Percentiles rank a stretch among this genome's conserved stretches.
phyloP scores from a whole-genome alignment of 2,797 vertebrate genomes.

The Mastacembelus armatus region DNA sequence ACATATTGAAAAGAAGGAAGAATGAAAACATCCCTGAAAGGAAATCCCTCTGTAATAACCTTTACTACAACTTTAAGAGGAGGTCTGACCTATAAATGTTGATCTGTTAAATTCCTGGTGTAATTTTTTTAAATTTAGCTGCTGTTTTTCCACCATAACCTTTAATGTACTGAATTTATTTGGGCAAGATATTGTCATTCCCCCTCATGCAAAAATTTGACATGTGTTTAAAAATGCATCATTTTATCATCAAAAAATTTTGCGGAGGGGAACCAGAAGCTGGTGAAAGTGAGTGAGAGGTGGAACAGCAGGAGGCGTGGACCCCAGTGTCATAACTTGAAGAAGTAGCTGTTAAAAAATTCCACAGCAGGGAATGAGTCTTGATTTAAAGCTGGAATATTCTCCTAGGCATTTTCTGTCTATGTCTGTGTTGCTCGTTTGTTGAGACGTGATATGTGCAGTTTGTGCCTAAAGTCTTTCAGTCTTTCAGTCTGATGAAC shows the following conservation, averaged over 20 bases:
- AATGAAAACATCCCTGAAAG: background rate
- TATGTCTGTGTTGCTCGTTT: too few species aligned
- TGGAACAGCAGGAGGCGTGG: background rate
- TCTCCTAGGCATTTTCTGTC: too few species aligned
- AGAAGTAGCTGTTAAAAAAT: background rate
- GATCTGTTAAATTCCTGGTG: background rate
- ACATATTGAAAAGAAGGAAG: background rate
- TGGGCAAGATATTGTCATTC: too few species aligned
- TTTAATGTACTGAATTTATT: too few species aligned
- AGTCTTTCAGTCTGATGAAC: too few species aligned
- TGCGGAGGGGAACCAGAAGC: background rate
- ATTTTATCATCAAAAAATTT: background rate
- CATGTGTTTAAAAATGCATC: background rate
- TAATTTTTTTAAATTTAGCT: too few species aligned
- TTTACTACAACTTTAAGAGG: background rate
- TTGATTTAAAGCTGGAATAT: background rate
- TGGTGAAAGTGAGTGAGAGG: background rate
- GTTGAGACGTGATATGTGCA: too few species aligned
- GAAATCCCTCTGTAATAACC: slow-evolving; percentile 4
- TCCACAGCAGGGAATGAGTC: background rate
- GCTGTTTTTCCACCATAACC: too few species aligned
- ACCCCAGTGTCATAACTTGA: background rate
- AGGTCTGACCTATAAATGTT: background rate
- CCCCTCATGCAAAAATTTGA: background rate
- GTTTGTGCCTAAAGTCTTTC: too few species aligned